phyloP scores from a whole-genome alignment of 2,888 invertebrate species.

The Andrena bicolor region DNA sequence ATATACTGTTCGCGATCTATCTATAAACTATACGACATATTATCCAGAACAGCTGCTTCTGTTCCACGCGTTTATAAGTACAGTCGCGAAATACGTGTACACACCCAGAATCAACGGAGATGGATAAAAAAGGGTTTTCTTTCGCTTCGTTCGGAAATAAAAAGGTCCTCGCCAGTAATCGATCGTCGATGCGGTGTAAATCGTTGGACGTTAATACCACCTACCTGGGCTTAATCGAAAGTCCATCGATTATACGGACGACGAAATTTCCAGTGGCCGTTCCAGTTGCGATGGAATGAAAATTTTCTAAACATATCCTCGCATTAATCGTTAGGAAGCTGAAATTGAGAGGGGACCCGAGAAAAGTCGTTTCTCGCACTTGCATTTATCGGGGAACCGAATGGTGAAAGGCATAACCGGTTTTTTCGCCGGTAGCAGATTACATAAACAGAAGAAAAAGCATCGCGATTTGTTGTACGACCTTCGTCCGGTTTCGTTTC shows the following conservation, averaged over 20 bases:
- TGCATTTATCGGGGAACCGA: not conserved
- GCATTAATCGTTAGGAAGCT: not conserved
- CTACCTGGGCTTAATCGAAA: too few species aligned
- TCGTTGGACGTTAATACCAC: not conserved
- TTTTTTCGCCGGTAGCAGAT: constrained; percentile 33
- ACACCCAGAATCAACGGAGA: not conserved
- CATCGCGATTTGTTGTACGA: constrained; percentile 21
- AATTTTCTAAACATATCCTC: not conserved
- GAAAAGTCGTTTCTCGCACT: not conserved
- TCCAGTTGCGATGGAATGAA: too few species aligned
- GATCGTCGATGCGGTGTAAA: not conserved
- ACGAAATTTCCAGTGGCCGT: too few species aligned
- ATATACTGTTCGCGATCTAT: not conserved
- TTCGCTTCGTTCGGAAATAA: not conserved
- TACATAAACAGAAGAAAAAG: constrained; percentile 22
- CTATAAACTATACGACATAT: not conserved
- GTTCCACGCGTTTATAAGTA: not conserved
- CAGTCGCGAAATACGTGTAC: not conserved
- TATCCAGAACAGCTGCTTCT: not conserved
- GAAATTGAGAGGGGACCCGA: not conserved
- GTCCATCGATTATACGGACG: too few species aligned
- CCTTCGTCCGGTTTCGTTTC: constrained; percentile 26
- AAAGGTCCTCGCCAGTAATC: not conserved
- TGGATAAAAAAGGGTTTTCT: not conserved
- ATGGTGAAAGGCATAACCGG: constrained; percentile 52